Evolutionary conservation across 37 sponge, comb jelly and placozoan species (phyloP).

Genomic region (Geodia barretti): DNA sequence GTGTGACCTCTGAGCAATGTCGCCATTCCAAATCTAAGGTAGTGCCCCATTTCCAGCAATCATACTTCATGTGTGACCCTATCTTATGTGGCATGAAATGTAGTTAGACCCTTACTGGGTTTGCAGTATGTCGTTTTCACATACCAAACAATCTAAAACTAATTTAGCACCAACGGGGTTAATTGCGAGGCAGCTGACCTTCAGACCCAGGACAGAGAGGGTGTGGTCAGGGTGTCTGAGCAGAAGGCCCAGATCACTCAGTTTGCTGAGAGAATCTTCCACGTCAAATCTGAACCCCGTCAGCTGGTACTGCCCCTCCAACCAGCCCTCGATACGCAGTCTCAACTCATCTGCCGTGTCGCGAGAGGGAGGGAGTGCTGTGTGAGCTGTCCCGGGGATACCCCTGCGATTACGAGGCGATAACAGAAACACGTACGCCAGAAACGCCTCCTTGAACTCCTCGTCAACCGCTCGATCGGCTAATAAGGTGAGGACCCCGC

Average conservation of each 20-base stretch:
- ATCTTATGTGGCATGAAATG: too few species aligned
- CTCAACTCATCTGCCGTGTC: conserved; percentile 61
- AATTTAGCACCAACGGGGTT: too few species aligned
- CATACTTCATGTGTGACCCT: too few species aligned
- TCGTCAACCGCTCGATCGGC: conserved; percentile 88
- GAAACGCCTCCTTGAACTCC: conserved; percentile 82
- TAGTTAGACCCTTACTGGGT: too few species aligned
- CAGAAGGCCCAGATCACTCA: conserved; percentile 71
- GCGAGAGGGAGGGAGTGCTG: conserved; percentile 34
- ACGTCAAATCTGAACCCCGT: conserved; percentile 61
- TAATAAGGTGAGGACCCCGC: conserved; percentile 79
- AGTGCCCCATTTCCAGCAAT: too few species aligned
- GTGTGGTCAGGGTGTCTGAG: conserved; percentile 25
- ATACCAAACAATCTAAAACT: too few species aligned
- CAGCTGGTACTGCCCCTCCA: conserved; percentile 39
- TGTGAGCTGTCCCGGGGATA: conserved; percentile 55
- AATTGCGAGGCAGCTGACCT: too few species aligned
- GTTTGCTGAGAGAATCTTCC: conserved; percentile 64
- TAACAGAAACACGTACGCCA: conserved; percentile 82
- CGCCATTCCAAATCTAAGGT: too few species aligned
- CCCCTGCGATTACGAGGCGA: conserved; percentile 69
- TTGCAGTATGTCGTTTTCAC: too few species aligned
- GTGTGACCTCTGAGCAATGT: too few species aligned
- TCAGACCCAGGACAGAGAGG: conserved; percentile 52
- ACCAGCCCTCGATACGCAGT: conserved; percentile 71